Percentiles rank a stretch among this genome's conserved stretches.
phyloP scores from a whole-genome alignment of 1,140 invertebrate genomes.

The Macrobrachium nipponense region DNA sequence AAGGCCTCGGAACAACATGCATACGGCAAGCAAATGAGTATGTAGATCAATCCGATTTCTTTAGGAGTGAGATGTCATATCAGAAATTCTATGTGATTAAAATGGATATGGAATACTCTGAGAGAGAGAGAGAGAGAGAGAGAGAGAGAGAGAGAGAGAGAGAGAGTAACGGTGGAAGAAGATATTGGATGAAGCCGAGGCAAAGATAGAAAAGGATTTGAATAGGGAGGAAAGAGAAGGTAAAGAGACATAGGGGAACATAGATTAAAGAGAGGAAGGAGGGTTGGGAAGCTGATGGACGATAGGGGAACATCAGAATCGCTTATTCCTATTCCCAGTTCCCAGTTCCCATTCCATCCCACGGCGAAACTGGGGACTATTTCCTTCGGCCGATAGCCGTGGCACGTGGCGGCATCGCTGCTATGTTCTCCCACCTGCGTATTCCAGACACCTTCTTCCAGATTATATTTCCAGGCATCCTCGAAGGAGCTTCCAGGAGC shows the following conservation, averaged over 20 bases:
- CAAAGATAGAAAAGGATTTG: neutral
- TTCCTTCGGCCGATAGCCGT: constrained; percentile 21
- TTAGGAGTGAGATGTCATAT: too few species aligned
- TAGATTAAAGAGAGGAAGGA: neutral
- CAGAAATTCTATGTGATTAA: neutral
- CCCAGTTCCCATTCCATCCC: constrained; percentile 38
- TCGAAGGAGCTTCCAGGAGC: too few species aligned
- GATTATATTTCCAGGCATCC: too few species aligned
- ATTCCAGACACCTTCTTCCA: too few species aligned
- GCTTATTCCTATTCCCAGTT: constrained; percentile 36
- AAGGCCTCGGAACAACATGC: too few species aligned
- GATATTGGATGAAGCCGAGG: neutral
- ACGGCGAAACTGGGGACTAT: constrained; percentile 38
- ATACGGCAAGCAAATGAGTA: too few species aligned
- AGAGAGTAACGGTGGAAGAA: neutral
- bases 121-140: constrained; percentile 23
- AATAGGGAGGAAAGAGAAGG: neutral
- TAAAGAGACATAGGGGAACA: neutral
- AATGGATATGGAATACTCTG: neutral
- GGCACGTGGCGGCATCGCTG: neutral
- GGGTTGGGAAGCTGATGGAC: neutral
- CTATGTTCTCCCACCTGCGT: too few species aligned
- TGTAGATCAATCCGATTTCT: too few species aligned
- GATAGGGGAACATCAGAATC: constrained; percentile 8
- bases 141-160: constrained; percentile 32